Conservation (phyloP, 2,113 vertebrate species). For the Sander lucioperca region DNA sequence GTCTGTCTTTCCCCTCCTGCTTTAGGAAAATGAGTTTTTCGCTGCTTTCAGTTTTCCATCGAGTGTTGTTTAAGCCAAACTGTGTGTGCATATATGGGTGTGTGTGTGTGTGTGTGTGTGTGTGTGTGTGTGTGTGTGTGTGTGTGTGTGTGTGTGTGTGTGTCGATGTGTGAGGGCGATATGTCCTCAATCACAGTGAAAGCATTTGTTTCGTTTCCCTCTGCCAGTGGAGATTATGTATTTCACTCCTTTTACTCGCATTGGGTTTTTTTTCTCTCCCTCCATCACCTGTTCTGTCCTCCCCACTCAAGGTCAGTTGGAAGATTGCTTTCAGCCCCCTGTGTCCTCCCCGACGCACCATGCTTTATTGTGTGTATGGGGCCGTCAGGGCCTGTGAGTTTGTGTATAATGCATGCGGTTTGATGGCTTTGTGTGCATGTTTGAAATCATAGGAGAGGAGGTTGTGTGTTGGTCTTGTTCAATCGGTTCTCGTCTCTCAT, state of each 20-base stretch:
- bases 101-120: neutral
- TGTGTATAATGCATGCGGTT: slow-evolving; percentile 42
- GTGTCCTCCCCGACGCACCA: slow-evolving; percentile 65
- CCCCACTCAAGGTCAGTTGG: slow-evolving; percentile 79
- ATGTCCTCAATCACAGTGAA: slow-evolving; percentile 78
- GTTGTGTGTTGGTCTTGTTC: slow-evolving; percentile 40
- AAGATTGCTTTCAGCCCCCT: slow-evolving; percentile 83
- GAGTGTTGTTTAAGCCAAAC: slow-evolving; percentile 36
- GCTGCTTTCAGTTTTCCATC: slow-evolving; percentile 33
- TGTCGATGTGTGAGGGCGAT: slow-evolving; percentile 57
- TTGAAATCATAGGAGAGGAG: slow-evolving; percentile 35
- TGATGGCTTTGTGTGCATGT: slow-evolving; percentile 48
- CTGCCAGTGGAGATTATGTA: slow-evolving; percentile 77
- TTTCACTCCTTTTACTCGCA: slow-evolving; percentile 75
- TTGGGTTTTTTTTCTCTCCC: slow-evolving; percentile 34
- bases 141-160: neutral
- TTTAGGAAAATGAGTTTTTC: slow-evolving; percentile 67
- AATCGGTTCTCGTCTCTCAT: slow-evolving; percentile 53
- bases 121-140: slow-evolving; percentile 2
- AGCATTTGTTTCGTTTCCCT: slow-evolving; percentile 78
- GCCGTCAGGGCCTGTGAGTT: slow-evolving; percentile 45
- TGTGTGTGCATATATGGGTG: neutral
- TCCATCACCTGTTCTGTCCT: slow-evolving; percentile 71
- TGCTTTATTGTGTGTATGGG: slow-evolving; percentile 66
- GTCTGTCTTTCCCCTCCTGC: slow-evolving; percentile 20